Evolutionary conservation across 2,113 vertebrate species (phyloP).

Genomic region (Ovis canadensis): DNA sequence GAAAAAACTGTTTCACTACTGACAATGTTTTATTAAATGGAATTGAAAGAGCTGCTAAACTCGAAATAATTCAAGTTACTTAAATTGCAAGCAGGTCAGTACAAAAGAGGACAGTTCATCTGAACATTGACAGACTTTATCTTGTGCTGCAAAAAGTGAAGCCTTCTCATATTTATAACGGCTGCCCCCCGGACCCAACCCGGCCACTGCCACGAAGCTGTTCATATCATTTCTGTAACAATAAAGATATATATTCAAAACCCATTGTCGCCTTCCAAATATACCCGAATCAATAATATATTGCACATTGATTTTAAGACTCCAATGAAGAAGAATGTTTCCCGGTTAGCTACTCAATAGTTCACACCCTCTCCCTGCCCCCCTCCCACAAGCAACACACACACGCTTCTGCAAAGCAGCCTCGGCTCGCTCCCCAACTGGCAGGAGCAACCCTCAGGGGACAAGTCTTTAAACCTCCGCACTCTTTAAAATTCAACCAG

Average conservation of each 20-base stretch:
- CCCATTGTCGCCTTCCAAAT: constrained; percentile 62
- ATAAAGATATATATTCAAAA: not conserved
- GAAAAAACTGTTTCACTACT: not conserved
- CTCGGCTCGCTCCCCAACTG: constrained; percentile 89
- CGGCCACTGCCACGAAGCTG: not conserved
- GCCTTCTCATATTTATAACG: not conserved
- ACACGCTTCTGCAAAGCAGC: constrained; percentile 72
- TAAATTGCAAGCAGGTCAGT: not conserved
- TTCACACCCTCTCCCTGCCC: constrained; percentile 4
- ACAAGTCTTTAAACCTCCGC: constrained; percentile 92
- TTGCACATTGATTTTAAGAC: constrained; percentile 48
- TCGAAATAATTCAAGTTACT: not conserved
- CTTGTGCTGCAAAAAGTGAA: not conserved
- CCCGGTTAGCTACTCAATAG: not conserved
- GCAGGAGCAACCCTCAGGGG: constrained; percentile 89
- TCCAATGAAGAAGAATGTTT: constrained; percentile 53
- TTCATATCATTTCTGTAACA: not conserved
- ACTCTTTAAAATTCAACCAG: constrained; percentile 99
- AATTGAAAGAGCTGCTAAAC: not conserved
- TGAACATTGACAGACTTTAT: not conserved
- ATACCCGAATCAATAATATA: constrained; percentile 38
- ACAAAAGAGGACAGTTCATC: not conserved
- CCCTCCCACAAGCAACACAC: constrained; percentile 45
- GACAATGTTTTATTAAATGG: not conserved
- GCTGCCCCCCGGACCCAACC: accelerated